phyloP scores from a whole-genome alignment of 2,797 vertebrate genomes.

The Peromyscus aztecus region DNA sequence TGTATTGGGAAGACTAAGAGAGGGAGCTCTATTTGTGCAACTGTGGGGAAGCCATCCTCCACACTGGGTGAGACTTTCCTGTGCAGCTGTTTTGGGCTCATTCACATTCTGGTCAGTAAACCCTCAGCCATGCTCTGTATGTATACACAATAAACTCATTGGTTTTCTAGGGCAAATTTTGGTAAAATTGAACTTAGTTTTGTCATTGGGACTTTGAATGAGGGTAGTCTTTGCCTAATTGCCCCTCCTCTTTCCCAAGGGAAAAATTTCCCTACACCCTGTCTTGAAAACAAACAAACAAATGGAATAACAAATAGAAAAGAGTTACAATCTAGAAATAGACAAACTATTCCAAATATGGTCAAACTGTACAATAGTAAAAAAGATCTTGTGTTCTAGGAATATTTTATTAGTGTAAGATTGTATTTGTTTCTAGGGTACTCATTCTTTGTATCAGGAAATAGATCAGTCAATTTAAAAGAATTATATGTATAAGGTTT shows the following conservation, averaged over 20 bases:
- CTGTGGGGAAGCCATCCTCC: not conserved
- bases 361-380: not conserved
- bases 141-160: not conserved
- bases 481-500: not conserved
- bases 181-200: not conserved
- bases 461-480: not conserved
- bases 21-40: not conserved
- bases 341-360: not conserved
- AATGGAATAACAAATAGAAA: not conserved
- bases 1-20: too few relatives aligned
- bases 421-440: not conserved
- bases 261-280: not conserved
- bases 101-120: not conserved
- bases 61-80: not conserved
- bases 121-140: not conserved
- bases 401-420: not conserved
- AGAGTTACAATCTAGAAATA: not conserved
- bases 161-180: not conserved
- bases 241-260: too few relatives aligned
- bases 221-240: not conserved
- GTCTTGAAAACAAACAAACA: not conserved
- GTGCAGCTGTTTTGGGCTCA: not conserved
- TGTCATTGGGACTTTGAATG: not conserved
- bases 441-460: slow-evolving; percentile 23
- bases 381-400: not conserved